Evolutionary conservation across 2,888 invertebrate genomes (phyloP).

Genomic region (Leucophenga montana): DNA sequence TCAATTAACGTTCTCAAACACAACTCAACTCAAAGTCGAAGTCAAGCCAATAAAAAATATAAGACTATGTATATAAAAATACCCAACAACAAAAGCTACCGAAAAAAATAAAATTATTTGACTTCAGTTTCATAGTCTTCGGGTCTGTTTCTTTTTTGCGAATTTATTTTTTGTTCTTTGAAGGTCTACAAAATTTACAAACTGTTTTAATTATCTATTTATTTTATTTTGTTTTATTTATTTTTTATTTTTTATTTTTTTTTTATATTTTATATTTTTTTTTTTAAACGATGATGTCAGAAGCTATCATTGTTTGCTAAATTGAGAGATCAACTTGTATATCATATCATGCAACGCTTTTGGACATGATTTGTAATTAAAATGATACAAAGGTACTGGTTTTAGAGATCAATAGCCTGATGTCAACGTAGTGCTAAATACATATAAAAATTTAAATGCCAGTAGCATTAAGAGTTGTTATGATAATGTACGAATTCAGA

Average conservation of each 20-base stretch:
- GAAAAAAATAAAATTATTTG: neutral
- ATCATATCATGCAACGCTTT: too few species aligned
- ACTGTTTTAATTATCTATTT: constrained; percentile 6
- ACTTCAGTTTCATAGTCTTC: neutral
- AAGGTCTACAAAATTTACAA: neutral
- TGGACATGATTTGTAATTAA: too few species aligned
- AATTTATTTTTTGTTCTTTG: neutral
- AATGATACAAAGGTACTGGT: too few species aligned
- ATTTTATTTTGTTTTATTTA: neutral
- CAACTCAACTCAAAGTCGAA: constrained; percentile 3
- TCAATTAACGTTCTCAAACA: constrained; percentile 13
- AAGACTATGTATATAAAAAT: neutral
- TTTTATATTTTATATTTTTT: neutral
- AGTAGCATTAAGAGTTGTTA: too few species aligned
- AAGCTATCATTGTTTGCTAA: constrained; percentile 4
- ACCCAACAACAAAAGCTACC: neutral
- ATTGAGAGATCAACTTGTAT: neutral
- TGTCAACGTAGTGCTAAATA: too few species aligned
- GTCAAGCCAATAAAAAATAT: neutral
- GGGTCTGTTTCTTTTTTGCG: neutral
- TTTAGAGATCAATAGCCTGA: too few species aligned
- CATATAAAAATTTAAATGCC: too few species aligned
- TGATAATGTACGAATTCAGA: too few species aligned
- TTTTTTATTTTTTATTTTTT: neutral
- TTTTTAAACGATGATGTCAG: constrained; percentile 1